A percentile compares a stretch with the other conserved stretches of the same genome.
phyloP scores from a whole-genome alignment of 2,113 vertebrate genomes.

The Tor tambroides region DNA sequence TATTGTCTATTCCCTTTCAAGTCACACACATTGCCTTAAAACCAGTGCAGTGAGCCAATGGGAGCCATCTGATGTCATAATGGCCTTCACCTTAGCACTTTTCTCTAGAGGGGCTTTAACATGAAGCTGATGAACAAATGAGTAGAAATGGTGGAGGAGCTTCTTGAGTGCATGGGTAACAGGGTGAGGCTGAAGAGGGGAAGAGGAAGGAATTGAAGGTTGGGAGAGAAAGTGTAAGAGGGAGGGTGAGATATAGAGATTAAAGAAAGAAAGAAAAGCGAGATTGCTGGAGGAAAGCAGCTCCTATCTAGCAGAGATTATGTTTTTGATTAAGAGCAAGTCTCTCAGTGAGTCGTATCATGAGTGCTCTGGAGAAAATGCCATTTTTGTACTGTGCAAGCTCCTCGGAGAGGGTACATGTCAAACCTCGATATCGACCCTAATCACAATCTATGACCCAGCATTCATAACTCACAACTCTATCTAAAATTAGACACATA shows the following conservation, averaged over 20 bases:
- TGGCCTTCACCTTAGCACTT: background rate
- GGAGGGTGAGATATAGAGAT: conserved; percentile 33
- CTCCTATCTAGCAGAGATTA: conserved; percentile 38
- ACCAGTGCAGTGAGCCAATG: conserved; percentile 1
- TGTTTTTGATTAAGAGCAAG: conserved; percentile 49
- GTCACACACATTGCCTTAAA: background rate
- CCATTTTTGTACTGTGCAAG: background rate
- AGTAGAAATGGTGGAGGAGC: conserved; percentile 52
- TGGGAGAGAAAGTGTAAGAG: background rate
- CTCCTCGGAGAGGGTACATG: background rate
- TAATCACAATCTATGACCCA: background rate
- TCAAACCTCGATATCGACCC: background rate
- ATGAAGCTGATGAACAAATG: conserved; percentile 59
- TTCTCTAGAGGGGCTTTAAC: conserved; percentile 38
- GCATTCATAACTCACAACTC: background rate
- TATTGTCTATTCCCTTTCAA: background rate
- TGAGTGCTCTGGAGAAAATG: conserved; percentile 38
- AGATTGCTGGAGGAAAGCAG: conserved; percentile 44
- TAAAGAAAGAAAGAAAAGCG: conserved; percentile 12
- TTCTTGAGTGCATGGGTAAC: conserved; percentile 51
- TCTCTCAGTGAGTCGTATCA: conserved; percentile 18
- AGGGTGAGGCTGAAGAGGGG: conserved; percentile 9
- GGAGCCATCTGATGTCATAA: background rate
- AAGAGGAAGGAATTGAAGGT: background rate
- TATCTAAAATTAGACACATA: background rate